Conservation (phyloP, 2,797 vertebrate genomes). For the Choloepus didactylus region DNA sequence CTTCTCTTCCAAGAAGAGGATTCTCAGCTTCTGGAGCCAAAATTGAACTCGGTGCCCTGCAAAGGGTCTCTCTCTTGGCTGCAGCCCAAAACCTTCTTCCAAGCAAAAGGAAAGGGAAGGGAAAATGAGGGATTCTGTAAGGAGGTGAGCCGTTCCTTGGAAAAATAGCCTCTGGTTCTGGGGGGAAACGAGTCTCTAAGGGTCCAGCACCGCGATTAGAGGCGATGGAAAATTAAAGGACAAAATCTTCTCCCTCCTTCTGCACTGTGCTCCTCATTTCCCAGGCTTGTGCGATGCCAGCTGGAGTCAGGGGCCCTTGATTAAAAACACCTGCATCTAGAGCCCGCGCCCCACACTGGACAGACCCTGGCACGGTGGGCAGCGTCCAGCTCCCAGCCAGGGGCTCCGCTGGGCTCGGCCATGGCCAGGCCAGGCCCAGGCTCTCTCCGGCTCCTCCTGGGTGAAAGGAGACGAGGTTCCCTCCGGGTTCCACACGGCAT, state of each 20-base stretch:
- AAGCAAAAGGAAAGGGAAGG: slow-evolving; percentile 77
- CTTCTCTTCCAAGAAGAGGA: slow-evolving; percentile 88
- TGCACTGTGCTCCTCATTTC: not conserved
- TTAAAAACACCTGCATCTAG: slow-evolving; percentile 83
- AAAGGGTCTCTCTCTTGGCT: slow-evolving; percentile 88
- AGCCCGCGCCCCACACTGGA: slow-evolving; percentile 55
- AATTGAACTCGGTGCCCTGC: slow-evolving; percentile 88
- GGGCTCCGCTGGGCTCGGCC: not conserved
- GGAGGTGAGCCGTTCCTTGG: slow-evolving; percentile 77
- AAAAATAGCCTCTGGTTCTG: slow-evolving; percentile 88
- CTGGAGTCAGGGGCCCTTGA: slow-evolving; percentile 20
- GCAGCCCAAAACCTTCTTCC: slow-evolving; percentile 88
- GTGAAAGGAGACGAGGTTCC: no score
- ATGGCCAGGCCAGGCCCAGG: fast-evolving
- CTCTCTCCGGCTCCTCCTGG: no score
- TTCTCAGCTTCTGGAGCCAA: slow-evolving; percentile 87
- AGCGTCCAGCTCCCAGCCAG: not conserved
- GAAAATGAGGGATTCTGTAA: slow-evolving; percentile 28
- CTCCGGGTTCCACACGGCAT: fast-evolving
- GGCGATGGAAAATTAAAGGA: slow-evolving; percentile 86
- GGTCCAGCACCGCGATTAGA: slow-evolving; percentile 90
- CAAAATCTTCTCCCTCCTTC: slow-evolving; percentile 89
- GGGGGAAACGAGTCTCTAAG: slow-evolving; percentile 92
- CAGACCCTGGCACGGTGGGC: fast-evolving
- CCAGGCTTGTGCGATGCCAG: slow-evolving; percentile 57